phyloP scores from a whole-genome alignment of 2,113 vertebrate genomes.

The Aegithalos caudatus region DNA sequence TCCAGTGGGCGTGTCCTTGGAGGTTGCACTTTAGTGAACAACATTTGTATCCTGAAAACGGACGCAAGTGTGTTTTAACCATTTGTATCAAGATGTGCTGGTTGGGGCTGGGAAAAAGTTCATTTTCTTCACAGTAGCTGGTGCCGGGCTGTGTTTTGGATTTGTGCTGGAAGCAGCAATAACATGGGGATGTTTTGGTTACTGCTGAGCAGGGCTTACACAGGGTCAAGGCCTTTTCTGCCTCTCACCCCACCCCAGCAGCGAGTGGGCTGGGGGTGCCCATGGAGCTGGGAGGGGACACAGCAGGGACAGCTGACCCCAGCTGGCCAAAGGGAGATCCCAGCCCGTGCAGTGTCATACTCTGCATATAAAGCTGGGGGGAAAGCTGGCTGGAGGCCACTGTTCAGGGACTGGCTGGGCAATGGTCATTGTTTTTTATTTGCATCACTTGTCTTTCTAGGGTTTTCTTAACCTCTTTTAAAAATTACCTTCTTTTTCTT shows the following conservation, averaged over 20 bases:
- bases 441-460: neutral
- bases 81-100: neutral
- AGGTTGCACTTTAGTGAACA: neutral
- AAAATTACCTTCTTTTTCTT: neutral
- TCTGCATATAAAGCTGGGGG: neutral
- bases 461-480: neutral
- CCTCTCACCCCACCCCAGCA: neutral
- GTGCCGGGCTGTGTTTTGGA: neutral
- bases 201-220: neutral
- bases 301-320: neutral
- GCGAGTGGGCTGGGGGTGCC: rapidly evolving
- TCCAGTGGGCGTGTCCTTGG: neutral
- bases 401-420: neutral
- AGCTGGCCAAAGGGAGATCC: neutral
- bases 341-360: neutral
- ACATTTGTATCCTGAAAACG: neutral
- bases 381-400: neutral
- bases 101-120: neutral
- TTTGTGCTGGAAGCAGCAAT: neutral
- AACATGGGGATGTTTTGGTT: neutral
- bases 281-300: neutral
- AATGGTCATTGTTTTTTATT: neutral
- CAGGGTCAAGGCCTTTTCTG: neutral
- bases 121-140: neutral
- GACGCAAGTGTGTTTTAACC: neutral